phyloP scores from a whole-genome alignment of 2,888 invertebrate genomes.

The Eupithecia insigniata region DNA sequence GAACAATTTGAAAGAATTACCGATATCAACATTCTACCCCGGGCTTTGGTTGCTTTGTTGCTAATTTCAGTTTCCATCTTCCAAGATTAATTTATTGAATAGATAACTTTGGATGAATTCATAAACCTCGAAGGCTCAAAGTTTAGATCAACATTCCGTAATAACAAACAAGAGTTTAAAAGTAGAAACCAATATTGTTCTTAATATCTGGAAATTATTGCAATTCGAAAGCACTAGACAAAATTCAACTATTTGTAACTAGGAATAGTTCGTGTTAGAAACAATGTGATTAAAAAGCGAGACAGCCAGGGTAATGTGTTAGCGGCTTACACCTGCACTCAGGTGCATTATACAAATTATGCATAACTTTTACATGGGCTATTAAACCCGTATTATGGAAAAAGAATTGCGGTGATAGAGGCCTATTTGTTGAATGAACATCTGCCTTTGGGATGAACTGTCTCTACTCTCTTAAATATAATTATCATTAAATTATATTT shows the following conservation, averaged over 20 bases:
- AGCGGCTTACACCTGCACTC: constrained; percentile 34
- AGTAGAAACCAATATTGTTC: constrained; percentile 4
- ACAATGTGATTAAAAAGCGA: constrained; percentile 19
- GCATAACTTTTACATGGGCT: constrained; percentile 24
- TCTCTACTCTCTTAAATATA: neutral
- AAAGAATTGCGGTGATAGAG: constrained; percentile 9
- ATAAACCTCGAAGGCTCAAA: neutral
- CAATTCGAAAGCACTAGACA: constrained; percentile 18
- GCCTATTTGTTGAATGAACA: neutral
- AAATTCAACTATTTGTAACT: constrained; percentile 12
- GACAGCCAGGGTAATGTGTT: constrained; percentile 24
- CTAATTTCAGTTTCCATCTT: neutral
- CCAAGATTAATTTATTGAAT: constrained; percentile 8
- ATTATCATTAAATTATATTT: too few species aligned
- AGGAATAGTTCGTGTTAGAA: constrained; percentile 20
- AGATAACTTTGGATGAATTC: constrained; percentile 14
- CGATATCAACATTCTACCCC: neutral
- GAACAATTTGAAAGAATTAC: constrained; percentile 10
- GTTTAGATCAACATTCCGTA: neutral
- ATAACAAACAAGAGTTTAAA: neutral
- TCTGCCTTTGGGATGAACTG: neutral
- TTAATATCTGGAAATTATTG: constrained; percentile 9
- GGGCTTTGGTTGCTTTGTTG: constrained; percentile 9
- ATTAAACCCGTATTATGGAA: constrained; percentile 30
- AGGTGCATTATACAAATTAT: constrained; percentile 30